Base-by-base conservation (phyloP, 2,113 vertebrate species). In the Electrona antarctica region DNA sequence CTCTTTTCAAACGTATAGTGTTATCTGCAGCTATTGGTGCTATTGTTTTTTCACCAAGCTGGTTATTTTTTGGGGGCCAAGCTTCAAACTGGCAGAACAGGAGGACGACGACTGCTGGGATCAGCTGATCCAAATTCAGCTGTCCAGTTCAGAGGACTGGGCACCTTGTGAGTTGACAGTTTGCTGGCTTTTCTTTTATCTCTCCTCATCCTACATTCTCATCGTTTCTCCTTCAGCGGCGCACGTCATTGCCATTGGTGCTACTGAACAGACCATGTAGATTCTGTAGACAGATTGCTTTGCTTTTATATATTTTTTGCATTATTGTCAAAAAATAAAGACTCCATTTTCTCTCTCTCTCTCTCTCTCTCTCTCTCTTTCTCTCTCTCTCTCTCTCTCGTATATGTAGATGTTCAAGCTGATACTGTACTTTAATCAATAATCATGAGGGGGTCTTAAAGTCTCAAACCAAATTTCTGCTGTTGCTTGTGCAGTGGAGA, bases 51-150 rank as follows among this genome's bases (percentile, higher is more conserved):
- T 11, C 13, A 6, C 33, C 33, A 41, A 41, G 33, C 33, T 41
- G 45, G 21, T 21, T 21, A 21, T 46, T 33, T 60, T 57, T 13
- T 47, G 67, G 49, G 6, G 60, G 77, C 52, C 12, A n/a, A 56
- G 50, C 58, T 73, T 78, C 91, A 92, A 88, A 76, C 87, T 92
- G 92, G 92, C 92, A 87, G 82, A 84, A 11, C 84, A 72, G 62
- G 84, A 81, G 48, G 80, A 84, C 57, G 71, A 63, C 50, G 83
- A 74, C 61, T 93, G 90, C 87, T 85, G 84, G 91, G 91, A 92
- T 91, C 92, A 90, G 83, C 61, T 92, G 91, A 90, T 93, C 90
- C 91, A 93, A 67, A 86, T 93, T 41, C 91, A 91, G 74, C 76
- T 93, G 88, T 87, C 84, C 4, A 77, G 88, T 77, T 92, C 89